Evolutionary conservation across 2,888 invertebrate genomes (phyloP).

Genomic region (Griposia aprilina): DNA sequence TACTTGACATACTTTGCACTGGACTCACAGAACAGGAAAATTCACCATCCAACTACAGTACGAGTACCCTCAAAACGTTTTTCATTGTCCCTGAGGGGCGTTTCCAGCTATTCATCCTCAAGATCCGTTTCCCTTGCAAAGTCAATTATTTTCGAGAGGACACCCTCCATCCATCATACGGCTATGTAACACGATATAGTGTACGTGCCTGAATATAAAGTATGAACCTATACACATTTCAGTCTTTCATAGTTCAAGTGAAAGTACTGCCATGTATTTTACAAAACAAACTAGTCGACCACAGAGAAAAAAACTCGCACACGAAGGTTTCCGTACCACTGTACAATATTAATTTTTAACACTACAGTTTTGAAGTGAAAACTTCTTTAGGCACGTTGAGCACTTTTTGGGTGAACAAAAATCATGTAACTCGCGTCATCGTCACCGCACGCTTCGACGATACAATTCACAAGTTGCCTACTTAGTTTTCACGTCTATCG

Average conservation of each 20-base stretch:
- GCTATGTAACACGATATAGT: not conserved
- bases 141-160: conserved; percentile 48
- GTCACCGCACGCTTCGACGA: no score
- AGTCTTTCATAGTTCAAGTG: not conserved
- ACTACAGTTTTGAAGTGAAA: no score
- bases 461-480: no score
- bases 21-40: no score
- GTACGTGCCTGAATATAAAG: conserved; percentile 31
- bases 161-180: conserved; percentile 38
- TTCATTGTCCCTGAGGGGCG: conserved; percentile 6
- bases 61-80: conserved; percentile 8
- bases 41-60: not conserved
- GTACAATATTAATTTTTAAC: no score
- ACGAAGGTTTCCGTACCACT: no score
- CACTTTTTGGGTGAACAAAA: no score
- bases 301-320: not conserved
- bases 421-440: no score
- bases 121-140: conserved; percentile 25
- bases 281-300: not conserved
- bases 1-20: not conserved
- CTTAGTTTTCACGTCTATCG: no score
- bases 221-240: not conserved
- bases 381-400: no score
- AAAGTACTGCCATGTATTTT: not conserved
- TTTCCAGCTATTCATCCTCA: conserved; percentile 13